A percentile compares a stretch with the other conserved stretches of the same genome.
Evolutionary conservation across 2,888 invertebrate species (phyloP).

Genomic region (Vannuccia rotundouncinata): DNA sequence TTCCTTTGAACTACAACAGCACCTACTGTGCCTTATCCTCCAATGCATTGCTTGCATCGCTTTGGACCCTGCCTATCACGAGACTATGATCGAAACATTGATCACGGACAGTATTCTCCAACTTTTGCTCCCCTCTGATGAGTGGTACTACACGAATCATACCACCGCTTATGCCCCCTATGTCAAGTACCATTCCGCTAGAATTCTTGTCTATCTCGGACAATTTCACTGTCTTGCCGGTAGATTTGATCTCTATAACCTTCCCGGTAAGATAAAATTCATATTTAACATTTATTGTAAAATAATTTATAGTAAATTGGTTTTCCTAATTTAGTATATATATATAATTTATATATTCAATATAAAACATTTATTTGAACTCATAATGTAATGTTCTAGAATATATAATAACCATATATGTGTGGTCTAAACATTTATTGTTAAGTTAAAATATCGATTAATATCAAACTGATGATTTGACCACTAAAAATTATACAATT

Average conservation of each 20-base stretch:
- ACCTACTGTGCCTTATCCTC: slow-evolving; percentile 63
- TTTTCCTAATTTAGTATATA: too few species aligned
- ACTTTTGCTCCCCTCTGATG: slow-evolving; percentile 64
- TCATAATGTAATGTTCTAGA: too few species aligned
- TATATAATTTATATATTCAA: too few species aligned
- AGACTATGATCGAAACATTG: slow-evolving; percentile 60
- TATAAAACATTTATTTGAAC: too few species aligned
- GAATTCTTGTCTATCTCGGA: slow-evolving; percentile 64
- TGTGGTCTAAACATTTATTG: too few species aligned
- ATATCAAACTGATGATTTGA: too few species aligned
- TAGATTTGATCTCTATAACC: slow-evolving; percentile 62
- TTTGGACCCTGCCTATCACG: slow-evolving; percentile 61
- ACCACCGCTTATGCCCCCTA: slow-evolving; percentile 63
- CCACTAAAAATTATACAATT: too few species aligned
- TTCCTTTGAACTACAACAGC: slow-evolving; percentile 60
- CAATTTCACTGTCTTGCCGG: slow-evolving; percentile 63
- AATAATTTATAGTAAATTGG: too few species aligned
- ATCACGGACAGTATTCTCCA: slow-evolving; percentile 63
- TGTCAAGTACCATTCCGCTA: slow-evolving; percentile 64
- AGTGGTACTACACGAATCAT: slow-evolving; percentile 66
- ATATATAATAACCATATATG: too few species aligned
- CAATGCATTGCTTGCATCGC: slow-evolving; percentile 63
- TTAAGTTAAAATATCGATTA: too few species aligned
- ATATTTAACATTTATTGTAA: too few species aligned
- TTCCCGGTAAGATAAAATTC: slow-evolving; percentile 60